Base-by-base conservation (phyloP, 2,113 vertebrate genomes). In the Bucco capensis region DNA sequence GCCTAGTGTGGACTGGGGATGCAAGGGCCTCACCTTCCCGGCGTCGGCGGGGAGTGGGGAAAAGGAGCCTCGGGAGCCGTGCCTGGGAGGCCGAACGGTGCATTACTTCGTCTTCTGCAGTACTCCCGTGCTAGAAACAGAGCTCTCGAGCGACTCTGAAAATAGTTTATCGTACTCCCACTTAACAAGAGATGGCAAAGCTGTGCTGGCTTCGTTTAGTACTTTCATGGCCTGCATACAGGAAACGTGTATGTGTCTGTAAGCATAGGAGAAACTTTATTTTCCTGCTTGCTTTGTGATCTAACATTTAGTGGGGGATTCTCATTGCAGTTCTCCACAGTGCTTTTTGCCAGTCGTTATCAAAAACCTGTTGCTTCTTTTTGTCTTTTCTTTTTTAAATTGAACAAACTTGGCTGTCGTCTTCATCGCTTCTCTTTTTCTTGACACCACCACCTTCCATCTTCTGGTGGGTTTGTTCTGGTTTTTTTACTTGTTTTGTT, bases 41-140 rank as follows among this genome's bases (percentile, higher is more conserved):
- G 18, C 38, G 37, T 6, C 19, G 14, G 61, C 42, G 21, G 44
- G 5, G 44, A 11, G 15, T 23, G 4, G 10, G 14, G n/a, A 30
- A 30, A 14, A 19, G 46, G 60, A 83, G 46, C 35, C 24, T 9
- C 16, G 24, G 57, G 35, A 38, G 33, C 57, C 1, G 27, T 1
- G 64, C 69, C 27, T 5, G 18, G 3, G 19, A 5, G 18, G 6
- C 2, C 27, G 0, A 5, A 2, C 12, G 27, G 35, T 3, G 82
- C 13, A 1, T 25, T 22, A 5, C 51, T 35, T 23, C 14, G 33
- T 7, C 19, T 7, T 4, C 60, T 14, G 54, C 9, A 1, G 10
- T 3, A 37, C 54, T 50, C 10, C 85, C 14, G 9, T 10, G 37
- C 33, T 28, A 1, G 51, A 5, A 30, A 1, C 19, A 1, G 8